These are phyloP conservation scores for Tinea trinotella DNA, from an alignment of 2,888 invertebrate species.

Conservation along the genomic window DNA sequence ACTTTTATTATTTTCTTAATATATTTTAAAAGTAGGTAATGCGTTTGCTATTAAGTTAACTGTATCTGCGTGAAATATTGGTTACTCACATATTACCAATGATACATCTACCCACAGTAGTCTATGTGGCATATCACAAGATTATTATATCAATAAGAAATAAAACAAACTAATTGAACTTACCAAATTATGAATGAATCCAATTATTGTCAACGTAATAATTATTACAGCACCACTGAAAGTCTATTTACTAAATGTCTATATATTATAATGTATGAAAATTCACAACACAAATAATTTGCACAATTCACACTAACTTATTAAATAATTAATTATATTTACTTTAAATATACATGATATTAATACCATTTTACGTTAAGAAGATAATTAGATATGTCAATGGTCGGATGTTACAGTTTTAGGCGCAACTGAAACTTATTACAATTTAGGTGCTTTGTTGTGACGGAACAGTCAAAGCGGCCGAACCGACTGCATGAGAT, in stretches of 20 bases:
- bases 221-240: slow-evolving; percentile 3
- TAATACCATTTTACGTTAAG: slow-evolving; percentile 10
- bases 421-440: slow-evolving; percentile 1
- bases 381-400: neutral
- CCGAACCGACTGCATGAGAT: slow-evolving; percentile 65
- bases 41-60: too few relatives aligned
- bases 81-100: too few relatives aligned
- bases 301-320: slow-evolving; percentile 11
- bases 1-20: too few relatives aligned
- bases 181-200: slow-evolving; percentile 10
- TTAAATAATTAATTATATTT: slow-evolving; percentile 12
- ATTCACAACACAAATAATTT: slow-evolving; percentile 9
- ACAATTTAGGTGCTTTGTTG: slow-evolving; percentile 17
- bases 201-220: neutral
- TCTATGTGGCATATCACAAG: too few relatives aligned
- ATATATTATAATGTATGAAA: neutral
- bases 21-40: too few relatives aligned
- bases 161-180: neutral
- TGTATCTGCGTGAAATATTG: too few relatives aligned
- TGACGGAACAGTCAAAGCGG: slow-evolving; percentile 47
- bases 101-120: too few relatives aligned
- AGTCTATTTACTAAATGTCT: slow-evolving; percentile 10
- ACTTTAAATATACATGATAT: neutral
- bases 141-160: too few relatives aligned
- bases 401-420: slow-evolving; percentile 1